Evolutionary conservation across 2,113 vertebrate genomes (phyloP).

Genomic region (Rynchops niger): DNA sequence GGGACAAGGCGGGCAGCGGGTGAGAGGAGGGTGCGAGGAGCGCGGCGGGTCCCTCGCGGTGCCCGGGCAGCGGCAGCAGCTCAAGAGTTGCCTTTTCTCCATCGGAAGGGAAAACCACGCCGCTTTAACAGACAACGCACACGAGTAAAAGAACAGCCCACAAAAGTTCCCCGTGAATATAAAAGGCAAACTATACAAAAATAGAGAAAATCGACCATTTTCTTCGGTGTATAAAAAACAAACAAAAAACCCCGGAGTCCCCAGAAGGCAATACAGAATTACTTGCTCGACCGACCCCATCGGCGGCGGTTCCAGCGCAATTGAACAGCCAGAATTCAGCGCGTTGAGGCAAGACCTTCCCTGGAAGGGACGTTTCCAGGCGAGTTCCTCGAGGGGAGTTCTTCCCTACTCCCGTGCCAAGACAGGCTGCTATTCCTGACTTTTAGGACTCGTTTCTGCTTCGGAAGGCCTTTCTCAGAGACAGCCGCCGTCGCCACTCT

Average conservation of each 20-base stretch:
- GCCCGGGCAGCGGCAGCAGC: slow-evolving; percentile 10
- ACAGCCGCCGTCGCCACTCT: too few species aligned
- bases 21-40: not conserved
- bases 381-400: not conserved
- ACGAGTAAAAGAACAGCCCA: slow-evolving; percentile 52
- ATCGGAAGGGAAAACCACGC: slow-evolving; percentile 43
- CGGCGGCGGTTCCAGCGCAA: not conserved
- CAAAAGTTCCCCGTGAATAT: slow-evolving; percentile 64
- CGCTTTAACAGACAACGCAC: slow-evolving; percentile 18
- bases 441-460: too few species aligned
- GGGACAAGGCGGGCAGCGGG: too few species aligned
- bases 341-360: not conserved
- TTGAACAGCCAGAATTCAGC: not conserved
- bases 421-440: not conserved
- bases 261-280: slow-evolving; percentile 45
- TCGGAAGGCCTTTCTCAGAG: too few species aligned
- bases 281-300: slow-evolving; percentile 45
- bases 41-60: too few species aligned
- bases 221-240: slow-evolving; percentile 66
- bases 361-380: not conserved
- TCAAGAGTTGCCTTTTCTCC: slow-evolving; percentile 11
- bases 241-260: not conserved
- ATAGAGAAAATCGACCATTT: slow-evolving; percentile 70
- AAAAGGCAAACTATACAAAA: slow-evolving; percentile 80
- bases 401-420: not conserved